A percentile compares a stretch with the other conserved stretches of the same genome.
phyloP scores from a whole-genome alignment of 2,888 invertebrate genomes.

The Meteorus cinctellus region DNA sequence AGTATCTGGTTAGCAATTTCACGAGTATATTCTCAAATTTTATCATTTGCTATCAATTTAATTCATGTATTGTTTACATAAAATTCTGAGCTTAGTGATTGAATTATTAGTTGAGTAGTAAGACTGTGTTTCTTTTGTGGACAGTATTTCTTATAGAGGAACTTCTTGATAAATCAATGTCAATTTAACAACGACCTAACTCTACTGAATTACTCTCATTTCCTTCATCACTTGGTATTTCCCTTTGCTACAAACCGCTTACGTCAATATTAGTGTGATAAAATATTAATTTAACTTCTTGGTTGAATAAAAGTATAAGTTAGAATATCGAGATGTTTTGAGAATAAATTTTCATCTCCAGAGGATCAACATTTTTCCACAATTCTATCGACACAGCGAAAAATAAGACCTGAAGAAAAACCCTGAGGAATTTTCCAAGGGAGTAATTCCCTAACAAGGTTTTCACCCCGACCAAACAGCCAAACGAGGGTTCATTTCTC shows the following conservation, averaged over 20 bases:
- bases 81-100: neutral
- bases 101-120: neutral
- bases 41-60: no score
- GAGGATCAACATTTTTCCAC: conserved; percentile 37
- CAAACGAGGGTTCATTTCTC: conserved; percentile 36
- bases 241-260: neutral
- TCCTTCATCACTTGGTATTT: neutral
- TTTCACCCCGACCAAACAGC: conserved; percentile 21
- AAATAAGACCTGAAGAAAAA: conserved; percentile 33
- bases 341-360: conserved; percentile 30
- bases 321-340: conserved; percentile 20
- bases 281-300: conserved; percentile 27
- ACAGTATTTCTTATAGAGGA: neutral
- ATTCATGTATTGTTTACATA: neutral
- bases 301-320: conserved; percentile 24
- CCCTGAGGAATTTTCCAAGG: conserved; percentile 35
- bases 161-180: conserved; percentile 2
- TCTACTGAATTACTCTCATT: neutral
- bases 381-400: conserved; percentile 33
- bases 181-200: neutral
- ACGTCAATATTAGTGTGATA: conserved; percentile 28
- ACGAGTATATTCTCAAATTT: no score
- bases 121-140: neutral
- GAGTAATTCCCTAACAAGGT: conserved; percentile 43
- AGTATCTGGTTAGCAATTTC: no score